Percentiles rank a stretch among this genome's conserved stretches.
These are phyloP conservation scores for Cheilosia grossa DNA, from an alignment of 2,888 invertebrate genomes.

Conservation along the genomic window DNA sequence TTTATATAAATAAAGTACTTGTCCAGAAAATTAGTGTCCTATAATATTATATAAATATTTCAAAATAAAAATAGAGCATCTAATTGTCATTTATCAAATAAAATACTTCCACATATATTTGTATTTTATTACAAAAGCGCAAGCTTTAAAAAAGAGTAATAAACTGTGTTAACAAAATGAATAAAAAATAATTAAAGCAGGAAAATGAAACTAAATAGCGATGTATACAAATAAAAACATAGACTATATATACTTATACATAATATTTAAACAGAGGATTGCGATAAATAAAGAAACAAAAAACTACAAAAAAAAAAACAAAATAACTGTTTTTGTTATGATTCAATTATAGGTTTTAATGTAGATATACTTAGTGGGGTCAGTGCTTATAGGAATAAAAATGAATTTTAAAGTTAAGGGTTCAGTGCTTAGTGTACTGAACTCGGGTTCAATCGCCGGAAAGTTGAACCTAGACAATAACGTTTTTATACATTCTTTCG, in stretches of 20 bases:
- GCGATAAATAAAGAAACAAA: conserved; percentile 54
- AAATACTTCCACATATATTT: conserved; percentile 10
- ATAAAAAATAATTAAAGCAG: conserved; percentile 31
- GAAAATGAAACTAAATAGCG: conserved; percentile 42
- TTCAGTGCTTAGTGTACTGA: too few species aligned
- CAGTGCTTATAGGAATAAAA: too few species aligned
- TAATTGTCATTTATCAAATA: conserved; percentile 28
- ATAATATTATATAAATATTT: conserved; percentile 35
- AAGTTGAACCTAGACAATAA: too few species aligned
- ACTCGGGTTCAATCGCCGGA: too few species aligned
- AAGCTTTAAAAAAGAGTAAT: conserved; percentile 36
- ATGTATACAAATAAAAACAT: conserved; percentile 57
- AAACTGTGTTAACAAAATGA: conserved; percentile 68
- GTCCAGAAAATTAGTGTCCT: conserved; percentile 63
- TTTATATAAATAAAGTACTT: conserved; percentile 4
- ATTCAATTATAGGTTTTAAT: background rate
- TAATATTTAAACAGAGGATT: conserved; percentile 49
- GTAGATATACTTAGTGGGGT: too few species aligned
- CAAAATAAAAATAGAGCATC: conserved; percentile 24
- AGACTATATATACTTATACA: conserved; percentile 51
- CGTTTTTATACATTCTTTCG: too few species aligned
- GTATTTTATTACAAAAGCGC: conserved; percentile 10
- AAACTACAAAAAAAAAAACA: conserved; percentile 42
- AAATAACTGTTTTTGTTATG: background rate
- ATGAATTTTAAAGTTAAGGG: too few species aligned